A percentile compares a stretch with the other conserved stretches of the same genome.
phyloP scores from a whole-genome alignment of 2,888 invertebrate genomes.

The Polydrusus cervinus region DNA sequence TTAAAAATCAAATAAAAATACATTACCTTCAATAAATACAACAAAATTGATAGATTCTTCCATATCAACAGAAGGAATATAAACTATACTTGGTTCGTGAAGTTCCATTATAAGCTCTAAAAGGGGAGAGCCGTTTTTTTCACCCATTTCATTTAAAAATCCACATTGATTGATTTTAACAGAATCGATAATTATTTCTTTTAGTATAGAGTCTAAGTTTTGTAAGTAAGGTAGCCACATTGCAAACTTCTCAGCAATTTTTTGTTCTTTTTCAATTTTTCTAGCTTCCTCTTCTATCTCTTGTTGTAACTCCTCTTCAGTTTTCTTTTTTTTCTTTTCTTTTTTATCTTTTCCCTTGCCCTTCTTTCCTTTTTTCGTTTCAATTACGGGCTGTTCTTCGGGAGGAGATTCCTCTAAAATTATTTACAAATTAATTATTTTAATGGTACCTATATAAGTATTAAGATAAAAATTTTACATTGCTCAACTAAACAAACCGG shows the following conservation, averaged over 20 bases:
- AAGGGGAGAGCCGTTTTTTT: conserved; percentile 73
- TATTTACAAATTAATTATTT: conserved; percentile 68
- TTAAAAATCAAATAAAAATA: no score
- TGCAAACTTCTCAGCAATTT: conserved; percentile 69
- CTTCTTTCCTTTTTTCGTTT: conserved; percentile 50
- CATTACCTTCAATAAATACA: conserved; percentile 75
- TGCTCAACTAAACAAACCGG: no score
- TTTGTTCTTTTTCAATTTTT: conserved; percentile 69
- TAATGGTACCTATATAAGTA: no score
- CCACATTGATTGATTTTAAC: conserved; percentile 75
- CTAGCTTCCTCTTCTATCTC: conserved; percentile 68
- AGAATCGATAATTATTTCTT: conserved; percentile 67
- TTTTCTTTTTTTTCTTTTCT: conserved; percentile 56
- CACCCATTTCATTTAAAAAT: conserved; percentile 76
- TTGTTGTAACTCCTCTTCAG: conserved; percentile 56
- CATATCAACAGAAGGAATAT: conserved; percentile 82
- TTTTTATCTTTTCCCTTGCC: conserved; percentile 51
- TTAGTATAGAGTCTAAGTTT: conserved; percentile 68
- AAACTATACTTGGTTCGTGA: conserved; percentile 82
- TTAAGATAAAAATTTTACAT: no score
- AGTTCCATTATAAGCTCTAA: conserved; percentile 86
- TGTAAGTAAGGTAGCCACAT: conserved; percentile 60
- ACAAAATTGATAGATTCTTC: conserved; percentile 80
- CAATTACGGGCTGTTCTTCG: conserved; percentile 43
- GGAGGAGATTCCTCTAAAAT: conserved; percentile 45